Evolutionary conservation across 1,140 invertebrate species (phyloP).

Genomic region (Ceratina calcarata): DNA sequence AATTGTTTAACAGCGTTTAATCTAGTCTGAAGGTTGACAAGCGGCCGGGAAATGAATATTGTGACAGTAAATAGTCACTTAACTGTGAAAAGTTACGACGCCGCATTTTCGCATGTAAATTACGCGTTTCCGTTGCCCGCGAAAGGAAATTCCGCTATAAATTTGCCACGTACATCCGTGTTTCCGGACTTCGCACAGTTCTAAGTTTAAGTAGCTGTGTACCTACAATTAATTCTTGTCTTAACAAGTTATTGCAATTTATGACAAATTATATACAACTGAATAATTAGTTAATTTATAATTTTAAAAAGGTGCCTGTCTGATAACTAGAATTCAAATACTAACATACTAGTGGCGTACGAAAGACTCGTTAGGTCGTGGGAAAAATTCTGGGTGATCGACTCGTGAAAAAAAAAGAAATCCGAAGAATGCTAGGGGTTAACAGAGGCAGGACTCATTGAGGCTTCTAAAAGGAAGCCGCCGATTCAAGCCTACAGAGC

Average conservation of each 20-base stretch:
- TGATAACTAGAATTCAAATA: too few species aligned
- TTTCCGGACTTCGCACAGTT: conserved; percentile 34
- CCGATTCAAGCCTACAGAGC: background rate
- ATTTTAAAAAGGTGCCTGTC: too few species aligned
- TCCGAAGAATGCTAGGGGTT: background rate
- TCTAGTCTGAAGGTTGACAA: background rate
- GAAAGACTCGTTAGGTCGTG: background rate
- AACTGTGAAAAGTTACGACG: background rate
- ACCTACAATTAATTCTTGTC: background rate
- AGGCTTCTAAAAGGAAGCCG: background rate
- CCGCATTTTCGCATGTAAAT: conserved; percentile 34
- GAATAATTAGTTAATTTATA: too few species aligned
- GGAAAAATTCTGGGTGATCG: background rate
- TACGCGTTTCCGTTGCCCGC: conserved; percentile 10
- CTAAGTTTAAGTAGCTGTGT: conserved; percentile 28
- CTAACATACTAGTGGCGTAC: too few species aligned
- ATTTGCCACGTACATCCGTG: conserved; percentile 27
- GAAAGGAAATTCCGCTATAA: conserved; percentile 33
- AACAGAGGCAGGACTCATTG: conserved; percentile 2
- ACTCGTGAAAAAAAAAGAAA: background rate
- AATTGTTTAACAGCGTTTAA: background rate
- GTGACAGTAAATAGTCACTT: background rate
- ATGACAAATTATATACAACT: background rate
- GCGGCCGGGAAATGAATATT: background rate
- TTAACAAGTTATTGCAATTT: background rate